Conservation (phyloP, 2,888 invertebrate species). For the Mimachlamys varia region DNA sequence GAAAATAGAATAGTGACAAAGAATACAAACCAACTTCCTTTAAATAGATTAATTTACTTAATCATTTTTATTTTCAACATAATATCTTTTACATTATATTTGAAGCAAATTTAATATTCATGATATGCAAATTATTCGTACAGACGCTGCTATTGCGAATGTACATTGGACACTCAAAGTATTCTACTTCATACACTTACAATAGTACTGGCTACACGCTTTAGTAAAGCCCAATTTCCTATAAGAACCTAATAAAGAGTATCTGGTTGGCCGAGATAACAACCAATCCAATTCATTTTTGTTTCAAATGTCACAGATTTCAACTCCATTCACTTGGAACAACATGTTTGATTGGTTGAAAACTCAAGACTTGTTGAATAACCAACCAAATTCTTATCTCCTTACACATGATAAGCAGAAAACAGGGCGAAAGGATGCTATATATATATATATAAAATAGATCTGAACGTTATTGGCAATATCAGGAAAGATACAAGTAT, state of each 20-base stretch:
- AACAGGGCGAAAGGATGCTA: background rate
- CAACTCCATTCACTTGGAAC: background rate
- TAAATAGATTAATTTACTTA: conserved; percentile 29
- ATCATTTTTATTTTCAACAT: conserved; percentile 7
- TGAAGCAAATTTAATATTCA: conserved; percentile 38
- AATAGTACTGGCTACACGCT: too few relatives aligned
- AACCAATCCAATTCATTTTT: conserved; percentile 2
- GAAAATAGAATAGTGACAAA: background rate
- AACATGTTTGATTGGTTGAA: background rate
- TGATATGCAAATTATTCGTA: conserved; percentile 50
- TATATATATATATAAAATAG: conserved; percentile 10
- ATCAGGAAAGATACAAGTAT: background rate
- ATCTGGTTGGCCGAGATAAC: background rate
- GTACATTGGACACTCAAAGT: background rate
- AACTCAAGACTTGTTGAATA: background rate
- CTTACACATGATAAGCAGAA: background rate
- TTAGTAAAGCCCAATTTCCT: background rate
- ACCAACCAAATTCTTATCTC: background rate
- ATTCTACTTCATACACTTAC: background rate
- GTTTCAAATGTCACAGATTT: background rate
- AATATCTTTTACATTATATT: conserved; percentile 27
- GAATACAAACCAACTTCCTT: background rate
- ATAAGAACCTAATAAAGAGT: background rate
- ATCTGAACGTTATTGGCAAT: background rate
- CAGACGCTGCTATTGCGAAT: conserved; percentile 28